A percentile compares a stretch with the other conserved stretches of the same genome.
Evolutionary conservation across 2,888 invertebrate genomes (phyloP).

Genomic region (Cremastinae sp.): DNA sequence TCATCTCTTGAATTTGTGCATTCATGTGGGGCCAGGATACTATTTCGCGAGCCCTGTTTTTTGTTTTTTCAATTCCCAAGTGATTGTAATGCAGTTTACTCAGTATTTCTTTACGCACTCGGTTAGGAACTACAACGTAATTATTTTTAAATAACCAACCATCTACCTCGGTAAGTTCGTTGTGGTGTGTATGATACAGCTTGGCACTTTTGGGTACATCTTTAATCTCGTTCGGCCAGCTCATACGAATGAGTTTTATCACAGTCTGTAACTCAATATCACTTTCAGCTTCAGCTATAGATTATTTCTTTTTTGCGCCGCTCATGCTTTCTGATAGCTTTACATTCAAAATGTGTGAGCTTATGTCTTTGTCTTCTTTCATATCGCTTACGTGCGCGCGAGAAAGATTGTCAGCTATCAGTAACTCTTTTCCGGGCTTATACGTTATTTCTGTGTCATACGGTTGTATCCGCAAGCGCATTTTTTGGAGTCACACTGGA

Average conservation of each 20-base stretch:
- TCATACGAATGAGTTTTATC: slow-evolving; percentile 32
- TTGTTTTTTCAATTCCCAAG: slow-evolving; percentile 49
- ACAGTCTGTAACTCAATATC: slow-evolving; percentile 55
- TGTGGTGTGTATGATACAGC: slow-evolving; percentile 48
- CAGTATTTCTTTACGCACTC: slow-evolving; percentile 45
- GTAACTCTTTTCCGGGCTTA: slow-evolving; percentile 53
- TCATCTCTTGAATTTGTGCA: slow-evolving; percentile 44
- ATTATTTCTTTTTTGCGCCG: slow-evolving; percentile 29
- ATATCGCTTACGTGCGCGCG: slow-evolving; percentile 42
- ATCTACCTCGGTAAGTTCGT: slow-evolving; percentile 37
- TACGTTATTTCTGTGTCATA: slow-evolving; percentile 58
- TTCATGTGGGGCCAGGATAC: slow-evolving; percentile 52
- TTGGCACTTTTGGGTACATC: slow-evolving; percentile 54
- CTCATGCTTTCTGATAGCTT: slow-evolving; percentile 46
- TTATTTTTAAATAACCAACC: slow-evolving; percentile 53
- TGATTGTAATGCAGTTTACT: slow-evolving; percentile 59
- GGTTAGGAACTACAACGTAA: slow-evolving; percentile 39
- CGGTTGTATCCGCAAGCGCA: slow-evolving; percentile 59
- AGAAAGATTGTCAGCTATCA: slow-evolving; percentile 59
- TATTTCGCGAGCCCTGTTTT: slow-evolving; percentile 46
- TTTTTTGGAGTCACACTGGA: slow-evolving; percentile 60
- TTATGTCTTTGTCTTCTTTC: slow-evolving; percentile 47
- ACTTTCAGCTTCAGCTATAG: slow-evolving; percentile 50
- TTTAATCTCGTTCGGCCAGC: slow-evolving; percentile 57
- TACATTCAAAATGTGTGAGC: slow-evolving; percentile 49